Conservation (phyloP, 53 echinoderm and acorn worm genomes). For the Glandiceps talaboti region DNA sequence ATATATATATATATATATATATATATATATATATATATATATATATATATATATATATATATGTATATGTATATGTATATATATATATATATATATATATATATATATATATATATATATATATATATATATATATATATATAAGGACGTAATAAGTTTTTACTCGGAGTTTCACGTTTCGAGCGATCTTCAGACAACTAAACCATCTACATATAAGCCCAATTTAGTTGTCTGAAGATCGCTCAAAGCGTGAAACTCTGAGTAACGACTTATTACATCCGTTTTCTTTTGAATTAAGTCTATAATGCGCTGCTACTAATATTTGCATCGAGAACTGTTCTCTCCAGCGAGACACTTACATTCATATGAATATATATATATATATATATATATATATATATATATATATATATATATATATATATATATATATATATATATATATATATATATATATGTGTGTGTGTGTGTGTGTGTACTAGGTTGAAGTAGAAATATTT, state of each 20-base stretch:
- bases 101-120: constrained; percentile 22
- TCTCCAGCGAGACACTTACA: background rate
- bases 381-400: no score
- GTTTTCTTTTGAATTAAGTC: background rate
- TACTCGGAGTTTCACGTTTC: background rate
- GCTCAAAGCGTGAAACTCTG: background rate
- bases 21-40: constrained; percentile 25
- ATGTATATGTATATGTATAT: constrained; percentile 18
- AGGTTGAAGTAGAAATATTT: no score
- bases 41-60: constrained; percentile 25
- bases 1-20: constrained; percentile 17
- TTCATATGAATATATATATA: background rate
- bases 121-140: background rate
- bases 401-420: no score
- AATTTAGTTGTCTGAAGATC: background rate
- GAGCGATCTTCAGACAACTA: background rate
- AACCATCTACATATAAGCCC: no score
- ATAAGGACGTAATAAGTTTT: background rate
- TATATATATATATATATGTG: no score
- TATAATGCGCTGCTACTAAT: background rate
- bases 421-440: no score
- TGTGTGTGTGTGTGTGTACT: no score
- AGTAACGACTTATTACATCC: background rate
- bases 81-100: constrained; percentile 25
- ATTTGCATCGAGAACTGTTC: no score